Evolutionary conservation across 2,888 invertebrate species (phyloP).

Genomic region (Himalopsyche anomala): DNA sequence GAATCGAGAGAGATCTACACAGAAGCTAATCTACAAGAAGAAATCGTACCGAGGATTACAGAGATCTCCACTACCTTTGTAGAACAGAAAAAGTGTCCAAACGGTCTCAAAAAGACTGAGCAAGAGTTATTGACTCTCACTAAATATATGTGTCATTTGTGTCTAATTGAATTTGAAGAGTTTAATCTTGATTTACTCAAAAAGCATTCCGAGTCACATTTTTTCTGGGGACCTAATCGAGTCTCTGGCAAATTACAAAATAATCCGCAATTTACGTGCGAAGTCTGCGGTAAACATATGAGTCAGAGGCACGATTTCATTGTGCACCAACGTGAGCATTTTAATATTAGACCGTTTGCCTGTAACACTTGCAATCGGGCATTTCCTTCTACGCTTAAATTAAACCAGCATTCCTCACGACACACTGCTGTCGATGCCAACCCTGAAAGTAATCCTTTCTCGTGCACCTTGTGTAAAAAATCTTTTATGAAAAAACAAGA

Average conservation of each 20-base stretch:
- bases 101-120: slow-evolving; percentile 9
- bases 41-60: slow-evolving; percentile 59
- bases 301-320: slow-evolving; percentile 66
- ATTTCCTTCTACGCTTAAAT: slow-evolving; percentile 64
- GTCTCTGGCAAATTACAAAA: slow-evolving; percentile 53
- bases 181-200: slow-evolving; percentile 66
- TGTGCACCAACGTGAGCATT: slow-evolving; percentile 65
- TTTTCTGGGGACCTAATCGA: slow-evolving; percentile 57
- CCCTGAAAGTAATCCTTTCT: slow-evolving; percentile 35
- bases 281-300: slow-evolving; percentile 66
- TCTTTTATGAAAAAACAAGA: slow-evolving; percentile 66
- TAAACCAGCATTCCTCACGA: slow-evolving; percentile 62
- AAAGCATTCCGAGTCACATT: slow-evolving; percentile 67
- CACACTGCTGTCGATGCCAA: slow-evolving; percentile 45
- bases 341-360: slow-evolving; percentile 65
- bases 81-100: slow-evolving; percentile 23
- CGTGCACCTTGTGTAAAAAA: slow-evolving; percentile 67
- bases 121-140: slow-evolving; percentile 55
- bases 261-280: slow-evolving; percentile 64
- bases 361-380: slow-evolving; percentile 66
- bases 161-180: slow-evolving; percentile 66
- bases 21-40: slow-evolving; percentile 50
- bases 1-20: slow-evolving; percentile 61
- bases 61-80: slow-evolving; percentile 43
- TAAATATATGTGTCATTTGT: slow-evolving; percentile 67